phyloP scores from a whole-genome alignment of 1,140 invertebrate species.

The Trigoniulus corallinus region DNA sequence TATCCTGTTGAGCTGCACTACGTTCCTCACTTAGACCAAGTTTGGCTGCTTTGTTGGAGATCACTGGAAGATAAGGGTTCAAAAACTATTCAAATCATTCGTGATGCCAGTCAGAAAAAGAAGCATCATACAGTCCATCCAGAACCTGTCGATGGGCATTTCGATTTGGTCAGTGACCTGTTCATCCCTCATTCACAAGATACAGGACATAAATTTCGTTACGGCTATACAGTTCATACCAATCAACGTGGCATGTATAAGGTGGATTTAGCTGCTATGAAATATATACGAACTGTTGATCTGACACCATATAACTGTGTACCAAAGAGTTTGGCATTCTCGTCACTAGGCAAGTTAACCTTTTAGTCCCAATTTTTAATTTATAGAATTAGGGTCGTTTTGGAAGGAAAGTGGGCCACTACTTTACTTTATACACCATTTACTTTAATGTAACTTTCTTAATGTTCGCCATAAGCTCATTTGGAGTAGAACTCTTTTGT shows the following conservation, averaged over 20 bases:
- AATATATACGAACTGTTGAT: conserved; percentile 55
- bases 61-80: conserved; percentile 36
- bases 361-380: neutral
- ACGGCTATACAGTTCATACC: conserved; percentile 58
- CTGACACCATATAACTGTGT: conserved; percentile 57
- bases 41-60: conserved; percentile 62
- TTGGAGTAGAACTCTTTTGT: too few species aligned
- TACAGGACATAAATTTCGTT: conserved; percentile 45
- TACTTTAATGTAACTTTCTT: neutral
- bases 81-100: conserved; percentile 54
- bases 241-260: conserved; percentile 58
- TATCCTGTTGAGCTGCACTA: conserved; percentile 54
- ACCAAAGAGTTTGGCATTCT: conserved; percentile 48
- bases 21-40: conserved; percentile 53
- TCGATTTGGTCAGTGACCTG: conserved; percentile 47
- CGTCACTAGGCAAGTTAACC: conserved; percentile 50
- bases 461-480: neutral
- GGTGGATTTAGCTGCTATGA: conserved; percentile 53
- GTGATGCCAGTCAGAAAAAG: conserved; percentile 53
- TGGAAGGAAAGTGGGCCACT: too few species aligned
- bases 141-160: conserved; percentile 59
- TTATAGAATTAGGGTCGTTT: too few species aligned
- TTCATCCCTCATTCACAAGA: conserved; percentile 48
- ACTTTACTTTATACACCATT: neutral
- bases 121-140: conserved; percentile 63